Evolutionary conservation across 92 coral and sea anemone genomes (phyloP).

Genomic region (Epizoanthus ramosus): DNA sequence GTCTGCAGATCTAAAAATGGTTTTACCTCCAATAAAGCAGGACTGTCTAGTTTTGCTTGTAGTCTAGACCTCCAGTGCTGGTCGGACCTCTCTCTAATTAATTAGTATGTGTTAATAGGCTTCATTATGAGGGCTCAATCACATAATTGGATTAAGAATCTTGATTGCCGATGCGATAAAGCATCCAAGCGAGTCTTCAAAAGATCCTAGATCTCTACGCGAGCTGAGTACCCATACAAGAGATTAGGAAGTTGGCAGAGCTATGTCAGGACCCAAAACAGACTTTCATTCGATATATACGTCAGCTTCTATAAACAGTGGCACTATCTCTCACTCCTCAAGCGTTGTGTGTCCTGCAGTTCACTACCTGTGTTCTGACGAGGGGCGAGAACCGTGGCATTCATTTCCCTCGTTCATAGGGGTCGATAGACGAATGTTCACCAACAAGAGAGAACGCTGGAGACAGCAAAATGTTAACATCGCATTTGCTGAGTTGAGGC

Average conservation of each 20-base stretch:
- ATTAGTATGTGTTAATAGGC: conserved; percentile 79
- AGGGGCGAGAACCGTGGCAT: neutral
- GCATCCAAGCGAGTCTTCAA: conserved; percentile 42
- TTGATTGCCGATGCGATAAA: conserved; percentile 66
- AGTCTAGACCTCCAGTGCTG: conserved; percentile 1
- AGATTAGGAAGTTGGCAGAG: neutral
- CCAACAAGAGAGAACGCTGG: conserved; percentile 91
- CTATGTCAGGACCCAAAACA: conserved; percentile 18
- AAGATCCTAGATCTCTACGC: conserved; percentile 20
- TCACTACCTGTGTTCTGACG: neutral
- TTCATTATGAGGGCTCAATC: conserved; percentile 63
- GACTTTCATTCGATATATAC: conserved; percentile 4
- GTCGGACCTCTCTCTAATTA: conserved; percentile 41
- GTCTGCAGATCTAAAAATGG: neutral
- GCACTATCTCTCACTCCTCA: neutral
- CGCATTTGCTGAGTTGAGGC: conserved; percentile 90
- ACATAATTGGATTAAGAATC: conserved; percentile 73
- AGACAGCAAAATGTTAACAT: conserved; percentile 90
- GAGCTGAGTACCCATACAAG: conserved; percentile 22
- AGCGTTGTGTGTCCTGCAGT: conserved; percentile 14
- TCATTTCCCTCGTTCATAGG: conserved; percentile 14
- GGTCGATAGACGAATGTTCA: conserved; percentile 63
- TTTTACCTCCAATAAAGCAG: neutral
- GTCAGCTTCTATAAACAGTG: neutral
- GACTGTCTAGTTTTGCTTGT: neutral